These are phyloP conservation scores for Cyaniris semiargus DNA, from an alignment of 2,888 invertebrate genomes.

Conservation along the genomic window DNA sequence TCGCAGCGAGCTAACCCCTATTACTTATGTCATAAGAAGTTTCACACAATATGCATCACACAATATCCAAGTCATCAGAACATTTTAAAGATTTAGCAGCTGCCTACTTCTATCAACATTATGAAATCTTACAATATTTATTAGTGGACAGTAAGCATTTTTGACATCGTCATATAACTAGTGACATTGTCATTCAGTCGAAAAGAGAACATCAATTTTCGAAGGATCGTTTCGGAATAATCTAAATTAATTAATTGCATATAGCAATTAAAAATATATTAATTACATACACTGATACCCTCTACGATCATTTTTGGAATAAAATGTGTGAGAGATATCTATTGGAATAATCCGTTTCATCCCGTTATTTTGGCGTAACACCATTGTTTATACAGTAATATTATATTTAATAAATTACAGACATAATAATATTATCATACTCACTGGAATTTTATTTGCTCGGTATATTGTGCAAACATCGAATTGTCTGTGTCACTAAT, in stretches of 20 bases:
- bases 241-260: neutral
- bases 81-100: neutral
- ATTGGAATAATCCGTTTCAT: neutral
- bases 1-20: neutral
- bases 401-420: neutral
- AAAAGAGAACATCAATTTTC: neutral
- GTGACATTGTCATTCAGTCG: neutral
- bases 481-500: neutral
- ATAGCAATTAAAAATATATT: neutral
- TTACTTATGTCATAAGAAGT: neutral
- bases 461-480: neutral
- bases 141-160: neutral
- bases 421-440: neutral
- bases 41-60: neutral
- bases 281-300: neutral
- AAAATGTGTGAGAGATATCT: conserved; percentile 5
- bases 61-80: neutral
- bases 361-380: neutral
- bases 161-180: neutral
- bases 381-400: neutral
- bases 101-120: neutral
- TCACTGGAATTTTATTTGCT: neutral
- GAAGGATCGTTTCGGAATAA: neutral
- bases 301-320: conserved; percentile 21
- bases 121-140: neutral